A percentile compares a stretch with the other conserved stretches of the same genome.
phyloP scores from a whole-genome alignment of 2,888 invertebrate genomes.

The Idaea straminata region DNA sequence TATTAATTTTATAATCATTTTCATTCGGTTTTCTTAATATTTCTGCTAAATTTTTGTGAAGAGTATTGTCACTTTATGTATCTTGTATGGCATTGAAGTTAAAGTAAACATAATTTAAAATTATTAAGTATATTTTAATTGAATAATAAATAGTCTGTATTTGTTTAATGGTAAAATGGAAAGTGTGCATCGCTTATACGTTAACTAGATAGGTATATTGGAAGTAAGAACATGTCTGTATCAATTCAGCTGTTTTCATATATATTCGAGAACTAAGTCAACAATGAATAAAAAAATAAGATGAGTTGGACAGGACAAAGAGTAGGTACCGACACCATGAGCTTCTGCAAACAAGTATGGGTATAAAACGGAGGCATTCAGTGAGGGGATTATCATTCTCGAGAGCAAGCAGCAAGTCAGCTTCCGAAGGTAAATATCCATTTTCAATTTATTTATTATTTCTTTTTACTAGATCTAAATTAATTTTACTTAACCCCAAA shows the following conservation, averaged over 20 bases:
- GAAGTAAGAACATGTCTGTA: background rate
- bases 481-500: no score
- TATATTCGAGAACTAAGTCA: background rate
- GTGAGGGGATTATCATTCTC: background rate
- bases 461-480: background rate
- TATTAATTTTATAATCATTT: no score
- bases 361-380: background rate
- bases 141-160: background rate
- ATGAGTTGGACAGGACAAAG: background rate
- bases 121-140: background rate
- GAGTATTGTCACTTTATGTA: no score
- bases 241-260: background rate
- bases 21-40: no score
- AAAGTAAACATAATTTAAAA: background rate
- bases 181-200: background rate
- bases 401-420: background rate
- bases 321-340: background rate
- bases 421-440: background rate
- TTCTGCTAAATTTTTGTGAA: no score
- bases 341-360: background rate
- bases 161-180: background rate
- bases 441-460: background rate
- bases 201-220: background rate
- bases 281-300: background rate
- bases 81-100: conserved; percentile 30